phyloP scores from a whole-genome alignment of 2,797 vertebrate species.

The Antennarius maculatus region DNA sequence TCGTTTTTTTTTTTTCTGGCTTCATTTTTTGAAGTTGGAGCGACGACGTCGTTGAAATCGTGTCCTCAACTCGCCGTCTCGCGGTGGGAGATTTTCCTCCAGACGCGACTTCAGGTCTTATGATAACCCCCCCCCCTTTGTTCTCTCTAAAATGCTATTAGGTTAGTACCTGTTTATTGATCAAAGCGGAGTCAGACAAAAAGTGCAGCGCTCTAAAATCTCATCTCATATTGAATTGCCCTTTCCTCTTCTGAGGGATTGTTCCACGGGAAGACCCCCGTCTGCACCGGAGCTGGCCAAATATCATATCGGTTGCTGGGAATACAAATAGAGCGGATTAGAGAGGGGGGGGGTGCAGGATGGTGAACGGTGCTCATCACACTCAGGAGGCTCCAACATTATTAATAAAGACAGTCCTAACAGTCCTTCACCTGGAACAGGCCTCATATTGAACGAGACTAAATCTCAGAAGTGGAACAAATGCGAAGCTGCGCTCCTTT shows the following conservation, averaged over 20 bases:
- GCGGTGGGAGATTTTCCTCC: constrained; percentile 24
- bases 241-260: constrained; percentile 74
- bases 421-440: constrained; percentile 26
- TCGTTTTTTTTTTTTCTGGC: constrained; percentile 48
- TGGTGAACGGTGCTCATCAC: constrained; percentile 55
- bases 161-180: constrained; percentile 79
- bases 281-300: constrained; percentile 74
- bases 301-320: constrained; percentile 70
- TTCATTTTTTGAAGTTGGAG: constrained; percentile 13
- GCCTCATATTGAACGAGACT: constrained; percentile 47
- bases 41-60: constrained; percentile 18
- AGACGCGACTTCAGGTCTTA: constrained; percentile 46
- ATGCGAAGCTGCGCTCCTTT: constrained; percentile 23
- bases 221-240: constrained; percentile 81
- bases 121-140: constrained; percentile 49
- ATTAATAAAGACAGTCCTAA: constrained; percentile 63
- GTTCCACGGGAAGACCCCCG: constrained; percentile 65
- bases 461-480: constrained; percentile 44
- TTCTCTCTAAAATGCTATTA: constrained; percentile 71
- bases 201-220: constrained; percentile 72
- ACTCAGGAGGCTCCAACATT: constrained; percentile 55
- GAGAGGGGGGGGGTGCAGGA: constrained; percentile 45
- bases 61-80: constrained; percentile 36
- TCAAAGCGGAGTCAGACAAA: constrained; percentile 73
- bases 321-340: constrained; percentile 74